Percentiles rank a stretch among this genome's conserved stretches.
phyloP scores from a whole-genome alignment of 2,888 invertebrate genomes.

The Subacronicta megacephala region DNA sequence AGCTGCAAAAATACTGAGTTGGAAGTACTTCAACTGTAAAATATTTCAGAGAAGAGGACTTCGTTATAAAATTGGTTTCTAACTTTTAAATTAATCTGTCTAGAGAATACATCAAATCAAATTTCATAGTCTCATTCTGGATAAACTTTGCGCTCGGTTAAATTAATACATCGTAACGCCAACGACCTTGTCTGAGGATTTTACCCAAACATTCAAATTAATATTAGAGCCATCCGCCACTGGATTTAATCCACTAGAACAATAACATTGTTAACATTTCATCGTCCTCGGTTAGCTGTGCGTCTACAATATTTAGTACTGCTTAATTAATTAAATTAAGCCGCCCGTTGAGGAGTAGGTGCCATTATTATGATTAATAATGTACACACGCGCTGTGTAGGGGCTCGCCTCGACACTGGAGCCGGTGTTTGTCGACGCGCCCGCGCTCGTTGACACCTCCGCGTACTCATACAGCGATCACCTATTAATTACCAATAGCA shows the following conservation, averaged over 20 bases:
- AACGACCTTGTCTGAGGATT: conserved; percentile 76
- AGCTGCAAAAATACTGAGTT: conserved; percentile 20
- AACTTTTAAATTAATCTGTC: conserved; percentile 61
- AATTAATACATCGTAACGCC: conserved; percentile 75
- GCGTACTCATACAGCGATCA: conserved; percentile 34
- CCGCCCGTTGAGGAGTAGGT: conserved; percentile 71
- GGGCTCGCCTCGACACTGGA: conserved; percentile 41
- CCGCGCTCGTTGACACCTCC: conserved; percentile 33
- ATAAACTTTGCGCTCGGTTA: conserved; percentile 70
- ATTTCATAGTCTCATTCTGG: conserved; percentile 64
- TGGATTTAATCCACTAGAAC: conserved; percentile 83
- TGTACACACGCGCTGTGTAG: conserved; percentile 59
- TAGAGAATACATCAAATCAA: conserved; percentile 65
- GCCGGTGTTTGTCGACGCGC: conserved; percentile 35
- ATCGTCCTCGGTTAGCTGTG: conserved; percentile 77
- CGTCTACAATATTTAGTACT: conserved; percentile 80
- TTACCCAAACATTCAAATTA: conserved; percentile 81
- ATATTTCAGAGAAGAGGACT: conserved; percentile 15
- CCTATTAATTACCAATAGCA: conserved; percentile 34
- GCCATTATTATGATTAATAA: conserved; percentile 83
- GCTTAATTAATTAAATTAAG: conserved; percentile 84
- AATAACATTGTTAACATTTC: conserved; percentile 86
- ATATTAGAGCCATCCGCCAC: conserved; percentile 75
- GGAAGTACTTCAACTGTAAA: conserved; percentile 15
- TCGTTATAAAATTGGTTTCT: conserved; percentile 39